Conservation (phyloP, 2,113 vertebrate species). For the Rutilus rutilus region DNA sequence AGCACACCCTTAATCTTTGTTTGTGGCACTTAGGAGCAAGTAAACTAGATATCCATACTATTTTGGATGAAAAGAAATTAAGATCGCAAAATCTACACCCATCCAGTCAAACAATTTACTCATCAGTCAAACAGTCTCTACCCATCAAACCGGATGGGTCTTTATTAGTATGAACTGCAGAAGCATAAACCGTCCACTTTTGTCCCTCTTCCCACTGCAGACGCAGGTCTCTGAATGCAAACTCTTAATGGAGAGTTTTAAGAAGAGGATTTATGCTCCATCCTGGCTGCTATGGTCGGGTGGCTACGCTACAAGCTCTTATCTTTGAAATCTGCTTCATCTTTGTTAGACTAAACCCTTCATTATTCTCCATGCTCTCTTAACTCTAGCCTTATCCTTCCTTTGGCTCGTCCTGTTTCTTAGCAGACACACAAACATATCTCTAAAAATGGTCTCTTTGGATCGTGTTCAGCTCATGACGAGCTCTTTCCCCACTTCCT, state of each 20-base stretch:
- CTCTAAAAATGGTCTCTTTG: slow-evolving; percentile 36
- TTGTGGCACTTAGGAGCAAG: background rate
- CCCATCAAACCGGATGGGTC: background rate
- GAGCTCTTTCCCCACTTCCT: slow-evolving; percentile 33
- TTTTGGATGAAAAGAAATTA: background rate
- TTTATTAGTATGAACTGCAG: background rate
- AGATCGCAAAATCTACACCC: background rate
- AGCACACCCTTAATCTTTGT: background rate
- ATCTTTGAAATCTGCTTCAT: slow-evolving; percentile 34
- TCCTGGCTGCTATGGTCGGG: background rate
- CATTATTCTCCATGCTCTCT: slow-evolving; percentile 17
- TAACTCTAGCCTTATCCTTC: background rate
- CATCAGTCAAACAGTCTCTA: background rate
- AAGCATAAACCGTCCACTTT: background rate
- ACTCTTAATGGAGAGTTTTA: slow-evolving; percentile 17
- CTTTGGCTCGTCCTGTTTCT: background rate
- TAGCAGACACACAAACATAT: slow-evolving; percentile 20
- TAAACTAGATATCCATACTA: background rate
- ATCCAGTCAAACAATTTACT: background rate
- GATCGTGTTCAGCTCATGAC: slow-evolving; percentile 41
- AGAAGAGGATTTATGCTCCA: slow-evolving; percentile 6
- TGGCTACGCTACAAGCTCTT: background rate
- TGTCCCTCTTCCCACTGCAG: background rate
- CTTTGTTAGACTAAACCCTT: slow-evolving; percentile 30
- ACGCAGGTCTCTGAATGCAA: background rate